Conservation (phyloP, 2,797 vertebrate species). For the Lates japonicus region DNA sequence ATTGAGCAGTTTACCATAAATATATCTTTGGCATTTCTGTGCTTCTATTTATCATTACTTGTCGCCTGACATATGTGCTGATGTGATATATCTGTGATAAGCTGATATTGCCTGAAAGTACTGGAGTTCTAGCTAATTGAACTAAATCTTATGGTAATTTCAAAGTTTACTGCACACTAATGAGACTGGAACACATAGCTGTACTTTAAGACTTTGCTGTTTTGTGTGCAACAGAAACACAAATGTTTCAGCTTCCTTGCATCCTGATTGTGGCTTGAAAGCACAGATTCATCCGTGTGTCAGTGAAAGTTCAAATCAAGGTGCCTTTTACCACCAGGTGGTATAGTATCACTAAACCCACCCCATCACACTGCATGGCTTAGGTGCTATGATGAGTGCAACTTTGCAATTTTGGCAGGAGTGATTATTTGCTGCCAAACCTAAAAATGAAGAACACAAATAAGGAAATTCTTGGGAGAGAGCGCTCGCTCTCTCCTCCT, state of each 20-base stretch:
- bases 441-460: constrained; percentile 45
- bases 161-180: not conserved
- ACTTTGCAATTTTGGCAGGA: constrained; percentile 15
- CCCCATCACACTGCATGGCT: not conserved
- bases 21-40: not conserved
- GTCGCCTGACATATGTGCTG: not conserved
- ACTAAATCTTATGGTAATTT: constrained; percentile 3
- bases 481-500: not conserved
- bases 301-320: constrained; percentile 24
- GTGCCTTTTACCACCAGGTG: constrained; percentile 4
- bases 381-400: not conserved
- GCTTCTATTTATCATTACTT: not conserved
- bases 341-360: constrained; percentile 2
- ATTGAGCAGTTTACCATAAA: not conserved
- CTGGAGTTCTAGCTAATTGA: not conserved
- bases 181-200: not conserved
- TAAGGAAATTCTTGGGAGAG: constrained; percentile 12
- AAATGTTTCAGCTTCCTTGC: not conserved
- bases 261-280: constrained; percentile 6
- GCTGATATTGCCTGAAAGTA: not conserved
- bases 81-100: not conserved
- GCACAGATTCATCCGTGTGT: constrained; percentile 4
- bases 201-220: not conserved
- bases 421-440: constrained; percentile 51
- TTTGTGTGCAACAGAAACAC: constrained; percentile 1